Evolutionary conservation across 1,140 invertebrate species (phyloP), one percentile per base, ranked within the genome.

Genomic region (Lithobius niger): DNA sequence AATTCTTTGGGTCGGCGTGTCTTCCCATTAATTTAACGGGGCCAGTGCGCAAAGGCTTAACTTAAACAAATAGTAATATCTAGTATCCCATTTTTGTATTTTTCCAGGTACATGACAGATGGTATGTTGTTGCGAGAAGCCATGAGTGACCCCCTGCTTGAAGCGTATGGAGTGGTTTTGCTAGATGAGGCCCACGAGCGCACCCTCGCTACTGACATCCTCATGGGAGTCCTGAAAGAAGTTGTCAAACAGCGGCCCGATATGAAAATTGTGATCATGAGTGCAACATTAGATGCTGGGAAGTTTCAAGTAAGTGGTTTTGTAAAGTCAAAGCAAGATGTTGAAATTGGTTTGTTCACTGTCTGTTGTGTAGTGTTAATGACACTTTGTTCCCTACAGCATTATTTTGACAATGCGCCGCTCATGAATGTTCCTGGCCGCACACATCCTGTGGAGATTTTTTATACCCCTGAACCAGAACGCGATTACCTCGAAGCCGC

Each of bases 121-220:
- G 97, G 97, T 92, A 99, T 99, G 96, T 80, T 99, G 66, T 74
- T 99, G 22, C 76, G 97, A 55, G 97, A 99, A 76, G 96, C 91
- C 0, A 99, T 99, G 96, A 96, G 92, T 2, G 95, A 98, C 74
- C 96, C 96, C 0, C 87, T 98, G 80, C 70, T 99, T 18, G 93
- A 98, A 64, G 82, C 84, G 49, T 99, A 99, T 72, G 88, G 94
- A 68, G 75, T 80, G 19, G 27, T 57, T 55, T 71, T 99, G 28
- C 80, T 99, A 25, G 97, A 99, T 67, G 97, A 99, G 71, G 97
- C 97, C 69, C 97, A 99, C 70, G 97, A 99, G 77, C 80, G 94
- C 63, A 99, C 97, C 0, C 72, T 99, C 24, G 94, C 96, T 0
- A 99, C 97, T 0, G 97, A 99, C 68, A 95, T 99, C 52, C 74